phyloP scores from a whole-genome alignment of 2,113 vertebrate genomes.

The Cheirogaleus medius region DNA sequence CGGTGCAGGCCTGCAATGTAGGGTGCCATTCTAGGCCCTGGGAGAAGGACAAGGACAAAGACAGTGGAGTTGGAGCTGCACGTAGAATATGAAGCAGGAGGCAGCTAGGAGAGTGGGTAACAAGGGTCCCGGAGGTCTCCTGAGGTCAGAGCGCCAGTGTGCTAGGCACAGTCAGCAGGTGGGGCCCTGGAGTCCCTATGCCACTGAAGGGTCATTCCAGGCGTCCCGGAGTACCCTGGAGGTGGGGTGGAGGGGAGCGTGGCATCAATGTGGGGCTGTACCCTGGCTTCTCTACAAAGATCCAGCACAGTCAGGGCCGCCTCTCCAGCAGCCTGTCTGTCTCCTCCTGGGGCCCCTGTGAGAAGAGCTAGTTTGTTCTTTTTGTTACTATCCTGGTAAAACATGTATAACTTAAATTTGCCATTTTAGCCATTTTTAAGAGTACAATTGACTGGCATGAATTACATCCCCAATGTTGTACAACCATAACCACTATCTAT shows the following conservation, averaged over 20 bases:
- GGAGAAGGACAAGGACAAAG: background rate
- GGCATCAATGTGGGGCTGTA: fast-evolving
- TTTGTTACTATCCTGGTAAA: background rate
- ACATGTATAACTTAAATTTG: background rate
- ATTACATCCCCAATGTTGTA: background rate
- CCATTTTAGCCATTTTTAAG: background rate
- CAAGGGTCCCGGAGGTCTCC: background rate
- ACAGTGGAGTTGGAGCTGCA: background rate
- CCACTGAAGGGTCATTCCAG: too few relatives aligned
- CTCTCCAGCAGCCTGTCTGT: background rate
- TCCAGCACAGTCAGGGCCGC: background rate
- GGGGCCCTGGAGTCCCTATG: background rate
- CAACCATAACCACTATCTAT: background rate
- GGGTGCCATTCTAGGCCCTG: background rate
- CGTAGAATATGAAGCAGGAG: background rate
- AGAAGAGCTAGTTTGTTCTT: background rate
- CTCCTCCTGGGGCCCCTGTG: background rate
- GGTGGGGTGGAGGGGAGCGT: fast-evolving
- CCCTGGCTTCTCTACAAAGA: background rate
- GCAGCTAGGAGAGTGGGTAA: background rate
- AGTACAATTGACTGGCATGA: background rate
- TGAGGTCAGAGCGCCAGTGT: background rate
- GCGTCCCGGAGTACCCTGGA: too few relatives aligned
- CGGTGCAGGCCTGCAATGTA: background rate
- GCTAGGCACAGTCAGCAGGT: too few relatives aligned